Evolutionary conservation across 2,888 invertebrate genomes (phyloP).

Genomic region (Hymenopus coronatus): DNA sequence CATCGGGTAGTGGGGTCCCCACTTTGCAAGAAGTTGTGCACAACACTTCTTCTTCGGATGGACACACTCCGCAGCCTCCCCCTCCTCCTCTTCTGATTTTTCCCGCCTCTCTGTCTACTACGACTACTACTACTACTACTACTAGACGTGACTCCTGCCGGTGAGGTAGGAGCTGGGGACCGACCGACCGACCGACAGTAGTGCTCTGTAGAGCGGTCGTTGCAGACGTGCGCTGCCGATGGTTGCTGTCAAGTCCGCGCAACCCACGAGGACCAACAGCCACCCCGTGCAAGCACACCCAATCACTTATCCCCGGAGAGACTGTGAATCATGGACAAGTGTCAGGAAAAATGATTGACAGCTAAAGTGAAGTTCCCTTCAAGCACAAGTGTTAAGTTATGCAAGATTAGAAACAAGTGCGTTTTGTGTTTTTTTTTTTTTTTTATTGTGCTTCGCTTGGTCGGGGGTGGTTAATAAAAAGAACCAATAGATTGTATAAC

Average conservation of each 20-base stretch:
- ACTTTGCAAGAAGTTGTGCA: not conserved
- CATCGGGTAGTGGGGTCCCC: not conserved
- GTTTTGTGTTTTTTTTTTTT: too few species aligned
- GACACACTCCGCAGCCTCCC: not conserved
- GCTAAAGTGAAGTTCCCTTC: not conserved
- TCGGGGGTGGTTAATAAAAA: not conserved
- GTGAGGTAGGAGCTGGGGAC: not conserved
- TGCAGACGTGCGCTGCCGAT: not conserved
- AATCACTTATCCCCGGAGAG: not conserved
- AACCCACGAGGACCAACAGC: not conserved
- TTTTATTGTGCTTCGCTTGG: not conserved
- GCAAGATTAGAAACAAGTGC: not conserved
- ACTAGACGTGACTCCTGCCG: not conserved
- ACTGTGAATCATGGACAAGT: not conserved
- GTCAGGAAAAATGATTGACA: not conserved
- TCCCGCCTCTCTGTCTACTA: not conserved
- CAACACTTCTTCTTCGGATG: not conserved
- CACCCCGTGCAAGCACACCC: not conserved
- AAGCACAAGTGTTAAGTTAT: not conserved
- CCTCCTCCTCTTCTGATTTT: not conserved
- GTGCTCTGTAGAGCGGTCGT: not conserved
- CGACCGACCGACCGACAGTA: not conserved
- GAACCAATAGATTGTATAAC: not conserved
- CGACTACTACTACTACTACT: not conserved
- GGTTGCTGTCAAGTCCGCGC: not conserved